These are phyloP conservation scores for Paramormyrops hopkinsi DNA, from an alignment of 2,797 vertebrate genomes.

Conservation along the genomic window DNA sequence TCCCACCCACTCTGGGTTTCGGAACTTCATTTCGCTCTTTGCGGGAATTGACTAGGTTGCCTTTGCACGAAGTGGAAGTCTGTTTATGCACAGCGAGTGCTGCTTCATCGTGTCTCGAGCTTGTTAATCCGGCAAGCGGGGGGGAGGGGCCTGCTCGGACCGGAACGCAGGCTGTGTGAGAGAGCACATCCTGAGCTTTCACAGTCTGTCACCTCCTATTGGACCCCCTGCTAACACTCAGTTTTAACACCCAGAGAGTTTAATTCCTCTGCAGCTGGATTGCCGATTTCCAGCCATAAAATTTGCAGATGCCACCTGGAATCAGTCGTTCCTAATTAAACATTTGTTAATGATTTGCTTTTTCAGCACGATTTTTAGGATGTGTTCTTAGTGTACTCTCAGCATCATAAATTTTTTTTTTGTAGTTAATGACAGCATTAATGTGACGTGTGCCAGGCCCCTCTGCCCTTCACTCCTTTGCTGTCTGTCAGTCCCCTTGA, in stretches of 20 bases:
- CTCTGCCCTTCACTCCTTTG: neutral
- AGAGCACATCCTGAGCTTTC: neutral
- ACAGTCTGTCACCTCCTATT: constrained; percentile 4
- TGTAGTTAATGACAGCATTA: neutral
- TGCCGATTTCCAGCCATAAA: neutral
- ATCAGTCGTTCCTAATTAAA: neutral
- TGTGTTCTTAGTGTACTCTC: neutral
- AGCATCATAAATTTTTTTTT: neutral
- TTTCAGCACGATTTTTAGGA: neutral
- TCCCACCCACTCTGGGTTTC: neutral
- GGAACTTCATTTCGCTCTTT: neutral
- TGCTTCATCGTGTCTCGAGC: neutral
- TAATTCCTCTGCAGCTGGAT: neutral
- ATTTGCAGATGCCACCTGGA: neutral
- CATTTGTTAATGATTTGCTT: neutral
- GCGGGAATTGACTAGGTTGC: neutral
- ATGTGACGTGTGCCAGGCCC: neutral
- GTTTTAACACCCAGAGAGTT: neutral
- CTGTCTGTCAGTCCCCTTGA: neutral
- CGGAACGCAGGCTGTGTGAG: neutral
- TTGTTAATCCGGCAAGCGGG: neutral
- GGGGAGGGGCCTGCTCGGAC: neutral
- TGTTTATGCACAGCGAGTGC: neutral
- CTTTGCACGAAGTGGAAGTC: neutral
- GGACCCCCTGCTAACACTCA: neutral